Evolutionary conservation across 2,113 vertebrate genomes (phyloP).

Genomic region (Epinephelus fuscoguttatus): DNA sequence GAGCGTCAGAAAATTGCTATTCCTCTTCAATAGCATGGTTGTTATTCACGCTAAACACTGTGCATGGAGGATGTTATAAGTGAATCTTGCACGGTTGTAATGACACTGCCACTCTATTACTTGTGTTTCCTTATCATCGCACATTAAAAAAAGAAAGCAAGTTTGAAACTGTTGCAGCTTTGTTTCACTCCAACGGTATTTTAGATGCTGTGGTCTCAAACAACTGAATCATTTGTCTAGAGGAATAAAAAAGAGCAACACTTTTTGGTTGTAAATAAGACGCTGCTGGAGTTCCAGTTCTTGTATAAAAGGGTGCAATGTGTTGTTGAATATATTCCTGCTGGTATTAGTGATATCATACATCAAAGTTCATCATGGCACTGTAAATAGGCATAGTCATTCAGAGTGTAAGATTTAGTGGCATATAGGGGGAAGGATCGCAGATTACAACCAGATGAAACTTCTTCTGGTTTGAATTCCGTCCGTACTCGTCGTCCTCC

Average conservation of each 20-base stretch:
- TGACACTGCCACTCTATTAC: neutral
- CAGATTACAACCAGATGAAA: too few relatives aligned
- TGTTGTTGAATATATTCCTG: neutral
- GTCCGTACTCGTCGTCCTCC: too few relatives aligned
- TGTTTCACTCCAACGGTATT: neutral
- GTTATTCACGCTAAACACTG: conserved; percentile 2
- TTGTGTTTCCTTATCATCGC: neutral
- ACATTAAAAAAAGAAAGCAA: neutral
- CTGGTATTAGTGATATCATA: too few relatives aligned
- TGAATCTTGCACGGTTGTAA: neutral
- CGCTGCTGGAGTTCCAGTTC: neutral
- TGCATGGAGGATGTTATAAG: neutral
- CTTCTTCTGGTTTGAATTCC: too few relatives aligned
- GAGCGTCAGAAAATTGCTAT: neutral
- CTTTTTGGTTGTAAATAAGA: neutral
- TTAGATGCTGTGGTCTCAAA: neutral
- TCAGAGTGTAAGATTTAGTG: too few relatives aligned
- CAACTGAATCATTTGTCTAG: neutral
- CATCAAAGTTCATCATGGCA: neutral
- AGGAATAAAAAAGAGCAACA: neutral
- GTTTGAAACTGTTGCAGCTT: neutral
- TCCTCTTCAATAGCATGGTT: conserved; percentile 11
- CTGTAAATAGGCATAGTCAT: neutral
- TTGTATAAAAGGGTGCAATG: neutral
- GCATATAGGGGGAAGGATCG: too few relatives aligned